Percentiles rank a stretch among this genome's conserved stretches.
Evolutionary conservation across 2,113 vertebrate species (phyloP).

Genomic region (Hirundichthys speculiger): DNA sequence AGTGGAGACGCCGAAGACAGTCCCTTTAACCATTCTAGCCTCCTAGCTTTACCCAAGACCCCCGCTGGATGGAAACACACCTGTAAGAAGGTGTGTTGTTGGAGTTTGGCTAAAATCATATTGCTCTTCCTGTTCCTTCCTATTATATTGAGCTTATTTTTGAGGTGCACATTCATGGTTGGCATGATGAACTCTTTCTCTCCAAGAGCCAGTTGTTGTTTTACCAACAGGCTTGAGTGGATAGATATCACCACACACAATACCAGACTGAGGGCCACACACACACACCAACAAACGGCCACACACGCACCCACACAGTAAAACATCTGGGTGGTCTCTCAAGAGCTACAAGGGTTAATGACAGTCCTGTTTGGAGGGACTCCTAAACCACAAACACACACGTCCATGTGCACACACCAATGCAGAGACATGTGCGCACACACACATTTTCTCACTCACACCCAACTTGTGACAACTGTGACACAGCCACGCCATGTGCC

Average conservation of each 20-base stretch:
- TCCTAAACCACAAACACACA: slow-evolving; percentile 44
- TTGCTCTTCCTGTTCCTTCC: too few species aligned
- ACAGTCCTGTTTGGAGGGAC: slow-evolving; percentile 53
- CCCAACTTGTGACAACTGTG: slow-evolving; percentile 4
- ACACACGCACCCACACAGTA: slow-evolving; percentile 25
- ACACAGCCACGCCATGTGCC: slow-evolving; percentile 19
- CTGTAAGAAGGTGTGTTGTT: too few species aligned
- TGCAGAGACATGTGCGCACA: slow-evolving; percentile 17
- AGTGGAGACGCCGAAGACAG: too few species aligned
- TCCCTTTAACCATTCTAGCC: too few species aligned
- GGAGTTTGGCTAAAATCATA: too few species aligned
- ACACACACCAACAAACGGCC: slow-evolving; percentile 21
- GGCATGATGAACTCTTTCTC: slow-evolving; percentile 8
- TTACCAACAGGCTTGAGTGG: slow-evolving; percentile 59
- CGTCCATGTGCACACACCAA: slow-evolving; percentile 5
- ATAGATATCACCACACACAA: slow-evolving; percentile 63
- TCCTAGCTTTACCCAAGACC: too few species aligned
- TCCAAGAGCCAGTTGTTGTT: slow-evolving; percentile 41
- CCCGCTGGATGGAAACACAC: too few species aligned
- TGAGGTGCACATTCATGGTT: too few species aligned
- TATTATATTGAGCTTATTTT: too few species aligned
- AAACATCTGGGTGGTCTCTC: slow-evolving; percentile 72
- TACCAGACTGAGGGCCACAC: slow-evolving; percentile 57
- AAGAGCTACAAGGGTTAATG: slow-evolving; percentile 66
- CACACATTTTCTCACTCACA: slow-evolving; percentile 24